A percentile compares a stretch with the other conserved stretches of the same genome.
Conservation (phyloP, 2,797 vertebrate species). For the Myotis planiceps region DNA sequence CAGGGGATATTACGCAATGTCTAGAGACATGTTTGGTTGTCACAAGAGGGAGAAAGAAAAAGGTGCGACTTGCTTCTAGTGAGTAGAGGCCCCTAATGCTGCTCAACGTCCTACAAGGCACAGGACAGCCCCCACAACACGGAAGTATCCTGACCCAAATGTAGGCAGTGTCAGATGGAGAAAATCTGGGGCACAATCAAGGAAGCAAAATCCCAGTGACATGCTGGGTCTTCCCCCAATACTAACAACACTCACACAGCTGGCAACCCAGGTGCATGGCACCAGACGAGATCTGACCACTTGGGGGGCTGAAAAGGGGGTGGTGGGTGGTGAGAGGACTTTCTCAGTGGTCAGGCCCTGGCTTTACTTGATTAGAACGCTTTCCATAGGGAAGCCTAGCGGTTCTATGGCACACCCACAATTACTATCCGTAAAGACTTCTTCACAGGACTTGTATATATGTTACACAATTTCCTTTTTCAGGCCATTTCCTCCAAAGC, state of each 20-base stretch:
- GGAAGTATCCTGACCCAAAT: neutral
- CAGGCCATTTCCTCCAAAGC: conserved; percentile 33
- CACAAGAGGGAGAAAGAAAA: neutral
- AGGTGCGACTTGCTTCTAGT: neutral
- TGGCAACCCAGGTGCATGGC: neutral
- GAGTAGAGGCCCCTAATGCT: neutral
- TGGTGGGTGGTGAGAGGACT: neutral
- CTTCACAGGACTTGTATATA: neutral
- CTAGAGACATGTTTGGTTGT: neutral
- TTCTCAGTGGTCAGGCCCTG: neutral
- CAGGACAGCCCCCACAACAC: neutral
- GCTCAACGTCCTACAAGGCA: neutral
- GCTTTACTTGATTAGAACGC: neutral
- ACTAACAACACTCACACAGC: neutral
- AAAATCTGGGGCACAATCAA: neutral
- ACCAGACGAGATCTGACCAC: neutral
- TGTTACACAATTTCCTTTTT: neutral
- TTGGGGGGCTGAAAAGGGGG: neutral
- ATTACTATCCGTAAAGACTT: neutral
- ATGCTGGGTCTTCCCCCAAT: neutral
- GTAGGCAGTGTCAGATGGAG: neutral
- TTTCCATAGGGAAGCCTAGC: neutral
- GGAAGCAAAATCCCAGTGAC: neutral
- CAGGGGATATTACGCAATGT: neutral
- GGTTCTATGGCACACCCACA: neutral